Percentiles rank a stretch among this genome's conserved stretches.
These are phyloP conservation scores for Epinephelus fuscoguttatus DNA, from an alignment of 2,113 vertebrate genomes.

Conservation along the genomic window DNA sequence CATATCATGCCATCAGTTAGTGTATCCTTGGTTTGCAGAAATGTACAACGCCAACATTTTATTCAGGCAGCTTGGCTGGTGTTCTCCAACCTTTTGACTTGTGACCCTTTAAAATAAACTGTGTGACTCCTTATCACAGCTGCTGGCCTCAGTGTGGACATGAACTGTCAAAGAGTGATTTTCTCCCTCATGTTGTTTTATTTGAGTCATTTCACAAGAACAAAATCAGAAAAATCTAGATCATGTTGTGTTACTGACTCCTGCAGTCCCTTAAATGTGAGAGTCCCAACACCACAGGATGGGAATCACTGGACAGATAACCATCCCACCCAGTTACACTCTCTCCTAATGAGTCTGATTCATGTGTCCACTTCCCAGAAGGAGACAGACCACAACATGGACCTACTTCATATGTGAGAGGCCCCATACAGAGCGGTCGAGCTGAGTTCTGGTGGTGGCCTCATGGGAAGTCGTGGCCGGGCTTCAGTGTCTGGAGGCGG, in stretches of 20 bases:
- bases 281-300: too few relatives aligned
- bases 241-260: neutral
- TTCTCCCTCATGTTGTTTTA: neutral
- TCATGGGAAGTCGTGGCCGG: constrained; percentile 79
- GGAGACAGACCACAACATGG: neutral
- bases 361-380: neutral
- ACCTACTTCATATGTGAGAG: constrained; percentile 82
- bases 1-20: too few relatives aligned
- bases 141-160: neutral
- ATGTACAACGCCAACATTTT: too few relatives aligned
- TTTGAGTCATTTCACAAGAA: neutral
- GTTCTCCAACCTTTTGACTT: neutral
- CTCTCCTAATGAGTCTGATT: neutral
- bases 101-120: neutral
- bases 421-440: constrained; percentile 84
- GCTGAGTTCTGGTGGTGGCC: constrained; percentile 80
- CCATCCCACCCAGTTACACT: neutral
- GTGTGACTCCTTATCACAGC: neutral
- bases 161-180: neutral
- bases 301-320: neutral
- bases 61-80: too few relatives aligned
- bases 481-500: constrained; percentile 63
- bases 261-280: neutral
- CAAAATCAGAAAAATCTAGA: neutral
- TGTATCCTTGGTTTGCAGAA: too few relatives aligned